Percentiles rank a stretch among this genome's conserved stretches.
Evolutionary conservation across 2,113 vertebrate species (phyloP).

Genomic region (Cottus gobio): DNA sequence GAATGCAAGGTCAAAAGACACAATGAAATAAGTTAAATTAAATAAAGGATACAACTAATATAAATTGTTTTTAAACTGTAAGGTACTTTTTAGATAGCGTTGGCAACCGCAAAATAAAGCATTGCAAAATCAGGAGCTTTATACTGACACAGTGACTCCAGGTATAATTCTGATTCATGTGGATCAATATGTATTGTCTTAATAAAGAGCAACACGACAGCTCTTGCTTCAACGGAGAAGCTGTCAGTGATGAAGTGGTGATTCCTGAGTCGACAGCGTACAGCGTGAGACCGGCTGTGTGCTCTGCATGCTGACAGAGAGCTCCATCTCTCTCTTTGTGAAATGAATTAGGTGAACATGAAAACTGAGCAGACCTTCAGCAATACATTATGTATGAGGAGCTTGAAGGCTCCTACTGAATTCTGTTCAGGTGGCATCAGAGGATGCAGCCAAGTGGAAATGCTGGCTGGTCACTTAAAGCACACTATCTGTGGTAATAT

Average conservation of each 20-base stretch:
- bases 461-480: slow-evolving; percentile 77
- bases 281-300: slow-evolving; percentile 24
- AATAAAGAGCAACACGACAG: slow-evolving; percentile 4
- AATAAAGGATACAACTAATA: not conserved
- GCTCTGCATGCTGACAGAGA: slow-evolving; percentile 42
- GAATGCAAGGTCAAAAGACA: not conserved
- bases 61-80: not conserved
- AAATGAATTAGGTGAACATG: slow-evolving; percentile 78
- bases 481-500: slow-evolving; percentile 75
- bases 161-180: not conserved
- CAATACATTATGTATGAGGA: slow-evolving; percentile 80
- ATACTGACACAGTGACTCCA: slow-evolving; percentile 1
- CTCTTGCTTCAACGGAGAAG: slow-evolving; percentile 5
- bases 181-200: not conserved
- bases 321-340: slow-evolving; percentile 58
- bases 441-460: slow-evolving; percentile 79
- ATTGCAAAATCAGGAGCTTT: not conserved
- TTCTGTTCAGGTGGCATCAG: slow-evolving; percentile 81
- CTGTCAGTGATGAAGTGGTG: slow-evolving; percentile 19
- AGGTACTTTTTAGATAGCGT: not conserved
- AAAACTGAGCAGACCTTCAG: slow-evolving; percentile 77
- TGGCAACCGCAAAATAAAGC: not conserved
- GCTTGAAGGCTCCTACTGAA: slow-evolving; percentile 75
- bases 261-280: slow-evolving; percentile 44
- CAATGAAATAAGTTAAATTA: not conserved